Conservation (phyloP, 2,113 vertebrate genomes). For the Neomonachus schauinslandi region DNA sequence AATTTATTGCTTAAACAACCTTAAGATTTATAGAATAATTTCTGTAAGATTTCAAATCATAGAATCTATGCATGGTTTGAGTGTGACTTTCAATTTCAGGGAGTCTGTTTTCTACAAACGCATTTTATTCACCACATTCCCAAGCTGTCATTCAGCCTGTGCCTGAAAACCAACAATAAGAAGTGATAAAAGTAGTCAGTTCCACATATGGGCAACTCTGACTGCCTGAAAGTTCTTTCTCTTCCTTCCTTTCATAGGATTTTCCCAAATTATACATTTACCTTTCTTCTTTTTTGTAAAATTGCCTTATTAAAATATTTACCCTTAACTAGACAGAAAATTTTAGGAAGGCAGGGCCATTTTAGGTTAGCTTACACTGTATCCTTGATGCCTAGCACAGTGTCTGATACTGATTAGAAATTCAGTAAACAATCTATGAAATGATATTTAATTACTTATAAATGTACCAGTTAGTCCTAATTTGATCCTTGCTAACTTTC, state of each 20-base stretch:
- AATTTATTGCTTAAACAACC: neutral
- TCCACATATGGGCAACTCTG: neutral
- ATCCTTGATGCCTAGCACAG: neutral
- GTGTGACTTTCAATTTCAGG: neutral
- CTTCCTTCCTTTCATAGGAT: neutral
- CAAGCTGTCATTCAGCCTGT: neutral
- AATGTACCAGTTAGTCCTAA: neutral
- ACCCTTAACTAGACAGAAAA: neutral
- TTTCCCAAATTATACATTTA: neutral
- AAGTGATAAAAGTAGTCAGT: neutral
- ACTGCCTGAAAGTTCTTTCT: neutral
- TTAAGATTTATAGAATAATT: neutral
- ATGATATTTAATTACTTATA: neutral
- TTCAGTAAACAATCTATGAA: neutral
- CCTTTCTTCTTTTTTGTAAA: neutral
- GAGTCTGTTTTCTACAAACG: neutral
- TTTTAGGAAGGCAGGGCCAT: neutral
- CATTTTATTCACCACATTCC: neutral
- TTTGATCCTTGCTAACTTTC: neutral
- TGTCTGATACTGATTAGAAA: neutral
- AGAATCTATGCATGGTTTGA: neutral
- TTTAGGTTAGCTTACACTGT: neutral
- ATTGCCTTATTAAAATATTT: conserved; percentile 25
- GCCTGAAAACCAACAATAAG: neutral
- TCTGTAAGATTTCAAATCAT: neutral